These are phyloP conservation scores for Tragelaphus buxtoni DNA, from an alignment of 2,113 vertebrate genomes.

Conservation along the genomic window DNA sequence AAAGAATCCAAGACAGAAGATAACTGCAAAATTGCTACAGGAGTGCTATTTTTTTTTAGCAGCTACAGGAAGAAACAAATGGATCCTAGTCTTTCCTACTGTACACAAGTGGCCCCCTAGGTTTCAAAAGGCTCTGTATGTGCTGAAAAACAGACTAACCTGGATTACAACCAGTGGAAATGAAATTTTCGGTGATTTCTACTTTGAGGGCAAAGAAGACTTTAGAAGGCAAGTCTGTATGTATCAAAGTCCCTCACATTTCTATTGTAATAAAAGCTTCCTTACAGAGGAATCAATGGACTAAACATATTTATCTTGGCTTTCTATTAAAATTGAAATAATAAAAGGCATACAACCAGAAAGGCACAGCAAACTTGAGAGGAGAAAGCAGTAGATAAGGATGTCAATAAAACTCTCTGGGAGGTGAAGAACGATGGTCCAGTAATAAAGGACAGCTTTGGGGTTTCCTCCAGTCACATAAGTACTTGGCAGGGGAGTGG, in stretches of 20 bases:
- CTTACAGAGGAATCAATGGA: background rate
- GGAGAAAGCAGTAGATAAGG: background rate
- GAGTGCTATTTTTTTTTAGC: background rate
- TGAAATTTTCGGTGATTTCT: background rate
- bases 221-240: background rate
- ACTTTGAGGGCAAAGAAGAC: background rate
- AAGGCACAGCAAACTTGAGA: background rate
- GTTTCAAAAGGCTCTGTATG: background rate
- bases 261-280: background rate
- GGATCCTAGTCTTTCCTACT: background rate
- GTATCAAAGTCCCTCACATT: background rate
- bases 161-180: background rate
- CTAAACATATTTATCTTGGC: background rate
- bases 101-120: background rate
- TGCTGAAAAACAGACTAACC: background rate
- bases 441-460: background rate
- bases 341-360: background rate
- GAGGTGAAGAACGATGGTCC: background rate
- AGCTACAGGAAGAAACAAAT: background rate
- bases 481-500: background rate
- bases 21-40: background rate
- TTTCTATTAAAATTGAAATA: slow-evolving; percentile 1
- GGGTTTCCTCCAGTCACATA: background rate
- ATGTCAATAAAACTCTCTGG: background rate
- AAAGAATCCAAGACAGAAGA: background rate